phyloP scores from a whole-genome alignment of 1,140 invertebrate species.

The Whitmania pigra region DNA sequence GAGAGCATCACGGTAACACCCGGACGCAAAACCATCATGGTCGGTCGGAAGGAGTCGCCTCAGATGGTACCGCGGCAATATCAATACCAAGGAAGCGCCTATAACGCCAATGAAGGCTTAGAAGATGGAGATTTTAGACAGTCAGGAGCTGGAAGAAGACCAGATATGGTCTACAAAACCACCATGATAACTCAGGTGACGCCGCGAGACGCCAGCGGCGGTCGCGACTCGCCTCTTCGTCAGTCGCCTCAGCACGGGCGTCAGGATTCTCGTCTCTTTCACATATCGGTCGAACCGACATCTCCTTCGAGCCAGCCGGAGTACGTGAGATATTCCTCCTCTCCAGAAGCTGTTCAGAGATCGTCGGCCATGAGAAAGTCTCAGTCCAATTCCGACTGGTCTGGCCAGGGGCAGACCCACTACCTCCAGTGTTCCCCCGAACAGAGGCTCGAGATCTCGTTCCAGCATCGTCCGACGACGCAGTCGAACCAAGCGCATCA shows the following conservation, averaged over 20 bases:
- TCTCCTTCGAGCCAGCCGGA: neutral
- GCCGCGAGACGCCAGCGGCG: neutral
- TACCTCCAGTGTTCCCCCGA: neutral
- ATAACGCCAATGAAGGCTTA: too few relatives aligned
- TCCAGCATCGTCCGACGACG: neutral
- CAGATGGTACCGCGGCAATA: too few relatives aligned
- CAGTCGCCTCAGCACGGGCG: neutral
- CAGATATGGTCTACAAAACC: neutral
- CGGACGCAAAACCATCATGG: neutral
- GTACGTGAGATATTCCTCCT: neutral
- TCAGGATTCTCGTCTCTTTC: too few relatives aligned
- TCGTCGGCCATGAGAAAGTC: too few relatives aligned
- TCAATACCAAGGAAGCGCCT: too few relatives aligned
- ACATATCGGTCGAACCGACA: neutral
- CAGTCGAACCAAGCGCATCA: neutral
- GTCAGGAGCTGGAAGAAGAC: neutral
- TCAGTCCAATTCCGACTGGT: neutral
- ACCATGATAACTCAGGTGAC: slow-evolving; percentile 10
- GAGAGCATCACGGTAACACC: neutral
- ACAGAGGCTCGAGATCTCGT: neutral
- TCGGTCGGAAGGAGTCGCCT: too few relatives aligned
- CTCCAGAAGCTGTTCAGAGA: neutral
- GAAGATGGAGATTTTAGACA: too few relatives aligned
- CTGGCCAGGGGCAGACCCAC: neutral
- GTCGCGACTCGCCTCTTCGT: neutral